Conservation (phyloP, 2,888 invertebrate genomes). For the Furcula furcula region DNA sequence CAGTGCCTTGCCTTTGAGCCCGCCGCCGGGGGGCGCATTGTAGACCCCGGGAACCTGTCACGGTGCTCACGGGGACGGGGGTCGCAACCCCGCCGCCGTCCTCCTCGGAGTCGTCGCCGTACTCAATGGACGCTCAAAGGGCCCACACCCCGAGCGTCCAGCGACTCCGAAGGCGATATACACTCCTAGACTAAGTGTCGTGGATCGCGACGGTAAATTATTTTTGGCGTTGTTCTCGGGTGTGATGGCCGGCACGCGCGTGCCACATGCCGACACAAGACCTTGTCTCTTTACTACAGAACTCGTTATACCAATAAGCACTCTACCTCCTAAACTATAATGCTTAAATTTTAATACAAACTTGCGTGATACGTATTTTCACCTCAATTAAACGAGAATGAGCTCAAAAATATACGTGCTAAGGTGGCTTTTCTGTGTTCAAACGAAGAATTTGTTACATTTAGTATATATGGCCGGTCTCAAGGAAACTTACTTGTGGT, state of each 20-base stretch:
- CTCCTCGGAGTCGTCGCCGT: too few relatives aligned
- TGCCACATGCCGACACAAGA: not conserved
- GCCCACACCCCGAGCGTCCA: too few relatives aligned
- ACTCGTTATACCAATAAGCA: not conserved
- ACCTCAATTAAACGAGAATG: not conserved
- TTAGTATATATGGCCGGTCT: not conserved
- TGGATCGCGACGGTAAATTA: not conserved
- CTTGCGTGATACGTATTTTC: too few relatives aligned
- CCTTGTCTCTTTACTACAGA: not conserved
- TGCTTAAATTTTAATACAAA: not conserved
- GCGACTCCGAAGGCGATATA: too few relatives aligned
- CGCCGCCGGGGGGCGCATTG: too few relatives aligned
- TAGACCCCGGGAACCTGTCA: too few relatives aligned
- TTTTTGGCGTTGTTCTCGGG: not conserved
- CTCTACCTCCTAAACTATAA: not conserved
- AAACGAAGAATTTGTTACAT: not conserved
- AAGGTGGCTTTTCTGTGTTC: not conserved
- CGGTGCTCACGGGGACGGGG: too few relatives aligned
- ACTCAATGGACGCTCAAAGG: too few relatives aligned
- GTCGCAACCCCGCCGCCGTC: too few relatives aligned
- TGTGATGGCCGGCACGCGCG: not conserved
- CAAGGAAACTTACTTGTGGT: constrained; percentile 1
- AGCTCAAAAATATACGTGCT: not conserved
- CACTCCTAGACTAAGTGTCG: constrained; percentile 1
- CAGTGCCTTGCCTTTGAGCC: too few relatives aligned